These are phyloP conservation scores for Eumacrocentrus americanus DNA, from an alignment of 2,888 invertebrate genomes.

Conservation along the genomic window DNA sequence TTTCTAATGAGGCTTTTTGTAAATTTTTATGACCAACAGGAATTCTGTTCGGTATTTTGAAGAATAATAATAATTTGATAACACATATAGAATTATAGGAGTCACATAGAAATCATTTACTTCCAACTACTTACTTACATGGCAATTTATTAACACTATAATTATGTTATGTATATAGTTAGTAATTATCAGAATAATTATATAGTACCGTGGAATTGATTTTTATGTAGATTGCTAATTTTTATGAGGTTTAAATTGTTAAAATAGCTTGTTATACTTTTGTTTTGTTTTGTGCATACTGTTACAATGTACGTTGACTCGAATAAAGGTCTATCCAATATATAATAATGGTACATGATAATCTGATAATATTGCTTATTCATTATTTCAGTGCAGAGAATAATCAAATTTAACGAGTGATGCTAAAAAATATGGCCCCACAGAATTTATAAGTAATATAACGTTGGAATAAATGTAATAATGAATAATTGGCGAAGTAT, in stretches of 20 bases:
- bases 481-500: background rate
- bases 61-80: background rate
- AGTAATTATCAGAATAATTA: background rate
- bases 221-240: too few species aligned
- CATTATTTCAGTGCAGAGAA: too few species aligned
- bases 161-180: background rate
- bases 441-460: background rate
- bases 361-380: too few species aligned
- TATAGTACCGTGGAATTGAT: too few species aligned
- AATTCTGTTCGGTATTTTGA: background rate
- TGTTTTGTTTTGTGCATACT: background rate
- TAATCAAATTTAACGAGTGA: background rate
- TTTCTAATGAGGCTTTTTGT: constrained; percentile 16
- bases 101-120: background rate
- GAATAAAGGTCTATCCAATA: background rate
- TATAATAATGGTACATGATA: background rate
- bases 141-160: background rate
- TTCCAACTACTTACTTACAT: background rate
- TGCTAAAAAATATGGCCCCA: background rate
- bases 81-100: background rate
- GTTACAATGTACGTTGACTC: background rate
- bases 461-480: constrained; percentile 4
- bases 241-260: background rate
- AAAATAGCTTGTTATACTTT: background rate
- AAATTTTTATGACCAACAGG: constrained; percentile 1